phyloP scores from a whole-genome alignment of 2,113 vertebrate species.

The Scartelaos histophorus region DNA sequence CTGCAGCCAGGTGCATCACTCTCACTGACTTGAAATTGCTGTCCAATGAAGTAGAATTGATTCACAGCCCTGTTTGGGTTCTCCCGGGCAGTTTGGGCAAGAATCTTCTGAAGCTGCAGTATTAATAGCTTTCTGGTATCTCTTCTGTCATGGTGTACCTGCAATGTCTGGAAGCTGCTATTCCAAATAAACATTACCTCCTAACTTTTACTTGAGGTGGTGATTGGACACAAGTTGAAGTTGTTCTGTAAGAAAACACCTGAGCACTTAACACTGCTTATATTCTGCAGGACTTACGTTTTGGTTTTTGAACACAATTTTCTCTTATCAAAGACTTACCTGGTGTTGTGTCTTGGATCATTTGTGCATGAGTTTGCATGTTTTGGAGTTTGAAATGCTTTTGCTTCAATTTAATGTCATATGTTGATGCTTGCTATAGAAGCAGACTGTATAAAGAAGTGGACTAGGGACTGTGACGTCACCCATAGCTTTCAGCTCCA shows the following conservation, averaged over 20 bases:
- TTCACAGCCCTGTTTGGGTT: slow-evolving; percentile 69
- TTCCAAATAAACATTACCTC: slow-evolving; percentile 3
- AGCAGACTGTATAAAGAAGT: too few species aligned
- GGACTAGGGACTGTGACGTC: too few species aligned
- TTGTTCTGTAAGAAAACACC: background rate
- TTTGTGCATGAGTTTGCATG: too few species aligned
- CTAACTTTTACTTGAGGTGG: background rate
- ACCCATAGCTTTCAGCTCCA: too few species aligned
- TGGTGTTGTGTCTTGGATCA: too few species aligned
- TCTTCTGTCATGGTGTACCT: slow-evolving; percentile 21
- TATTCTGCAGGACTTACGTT: background rate
- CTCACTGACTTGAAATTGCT: slow-evolving; percentile 75
- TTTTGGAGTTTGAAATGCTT: too few species aligned
- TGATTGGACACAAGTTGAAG: background rate
- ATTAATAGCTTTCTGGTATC: slow-evolving; percentile 48
- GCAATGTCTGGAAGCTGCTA: background rate
- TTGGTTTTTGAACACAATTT: background rate
- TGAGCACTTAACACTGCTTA: background rate
- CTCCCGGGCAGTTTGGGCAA: slow-evolving; percentile 53
- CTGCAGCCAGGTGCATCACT: slow-evolving; percentile 74
- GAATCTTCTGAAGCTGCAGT: slow-evolving; percentile 51
- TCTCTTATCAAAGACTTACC: too few species aligned
- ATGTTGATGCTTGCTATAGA: too few species aligned
- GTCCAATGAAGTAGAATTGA: slow-evolving; percentile 76
- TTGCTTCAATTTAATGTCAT: too few species aligned